Evolutionary conservation across 35 echinoderm and acorn worm genomes (phyloP).

Genomic region (Eucidaris tribuloides): DNA sequence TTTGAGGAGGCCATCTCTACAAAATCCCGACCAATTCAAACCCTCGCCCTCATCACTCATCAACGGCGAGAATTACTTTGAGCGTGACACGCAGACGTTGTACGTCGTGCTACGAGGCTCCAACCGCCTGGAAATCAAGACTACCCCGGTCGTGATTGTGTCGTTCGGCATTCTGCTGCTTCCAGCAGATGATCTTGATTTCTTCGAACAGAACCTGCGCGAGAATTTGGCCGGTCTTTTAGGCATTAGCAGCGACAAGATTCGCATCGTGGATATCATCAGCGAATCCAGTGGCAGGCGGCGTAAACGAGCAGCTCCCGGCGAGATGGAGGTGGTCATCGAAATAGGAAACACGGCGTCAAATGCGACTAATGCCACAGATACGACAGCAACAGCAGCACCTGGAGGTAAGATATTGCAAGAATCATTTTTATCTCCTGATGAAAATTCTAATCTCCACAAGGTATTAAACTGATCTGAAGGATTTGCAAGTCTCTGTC

Average conservation of each 20-base stretch:
- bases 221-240: conserved; percentile 68
- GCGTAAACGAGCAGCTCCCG: too few relatives aligned
- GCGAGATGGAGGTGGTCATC: too few relatives aligned
- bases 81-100: conserved; percentile 57
- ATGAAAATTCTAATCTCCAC: too few relatives aligned
- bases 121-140: conserved; percentile 52
- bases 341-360: too few relatives aligned
- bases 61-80: conserved; percentile 90
- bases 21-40: conserved; percentile 24
- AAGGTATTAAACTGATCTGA: too few relatives aligned
- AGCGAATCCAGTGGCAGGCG: conserved; percentile 59
- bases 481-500: too few relatives aligned
- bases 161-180: conserved; percentile 76
- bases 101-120: conserved; percentile 63
- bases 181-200: conserved; percentile 75
- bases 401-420: too few relatives aligned
- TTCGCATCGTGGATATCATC: conserved; percentile 82
- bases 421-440: too few relatives aligned
- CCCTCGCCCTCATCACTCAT: conserved; percentile 38
- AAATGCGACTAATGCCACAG: too few relatives aligned
- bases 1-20: conserved; percentile 23
- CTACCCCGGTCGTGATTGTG: conserved; percentile 69
- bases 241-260: conserved; percentile 48
- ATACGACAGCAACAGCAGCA: too few relatives aligned
- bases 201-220: conserved; percentile 91